Evolutionary conservation across 2,113 vertebrate genomes (phyloP).

Genomic region (Nipponia nippon): DNA sequence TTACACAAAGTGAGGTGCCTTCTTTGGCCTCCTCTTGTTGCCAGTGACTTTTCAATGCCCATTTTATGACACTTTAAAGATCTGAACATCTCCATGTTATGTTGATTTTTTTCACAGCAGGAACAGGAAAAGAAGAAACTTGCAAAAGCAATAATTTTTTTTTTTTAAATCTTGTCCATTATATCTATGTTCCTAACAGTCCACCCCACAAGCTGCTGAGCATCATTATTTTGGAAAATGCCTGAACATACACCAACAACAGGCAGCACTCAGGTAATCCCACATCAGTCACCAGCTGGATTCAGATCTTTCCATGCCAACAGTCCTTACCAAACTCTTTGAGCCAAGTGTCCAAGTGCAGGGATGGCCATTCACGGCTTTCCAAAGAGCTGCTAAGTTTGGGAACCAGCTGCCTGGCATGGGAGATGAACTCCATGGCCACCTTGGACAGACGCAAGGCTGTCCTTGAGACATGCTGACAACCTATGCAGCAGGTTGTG

Average conservation of each 20-base stretch:
- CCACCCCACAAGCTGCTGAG: background rate
- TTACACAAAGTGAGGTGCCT: background rate
- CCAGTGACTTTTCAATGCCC: background rate
- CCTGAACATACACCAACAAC: background rate
- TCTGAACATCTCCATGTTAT: background rate
- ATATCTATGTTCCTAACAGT: background rate
- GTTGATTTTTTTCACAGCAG: background rate
- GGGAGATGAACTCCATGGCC: background rate
- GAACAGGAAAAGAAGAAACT: background rate
- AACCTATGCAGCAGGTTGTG: background rate
- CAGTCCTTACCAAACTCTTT: background rate
- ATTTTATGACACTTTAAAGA: background rate
- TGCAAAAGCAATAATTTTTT: background rate
- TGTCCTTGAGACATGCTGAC: background rate
- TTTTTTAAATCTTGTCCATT: background rate
- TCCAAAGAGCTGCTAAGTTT: background rate
- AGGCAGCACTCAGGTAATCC: background rate
- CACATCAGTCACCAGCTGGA: background rate
- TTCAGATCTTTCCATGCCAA: background rate
- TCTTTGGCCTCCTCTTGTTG: background rate
- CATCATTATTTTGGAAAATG: background rate
- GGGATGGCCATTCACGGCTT: background rate
- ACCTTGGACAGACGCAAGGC: background rate
- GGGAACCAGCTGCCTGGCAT: background rate
- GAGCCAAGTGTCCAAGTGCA: background rate